A percentile compares a stretch with the other conserved stretches of the same genome.
Conservation (phyloP, 1,140 invertebrate species). For the Drosophila busckii region DNA sequence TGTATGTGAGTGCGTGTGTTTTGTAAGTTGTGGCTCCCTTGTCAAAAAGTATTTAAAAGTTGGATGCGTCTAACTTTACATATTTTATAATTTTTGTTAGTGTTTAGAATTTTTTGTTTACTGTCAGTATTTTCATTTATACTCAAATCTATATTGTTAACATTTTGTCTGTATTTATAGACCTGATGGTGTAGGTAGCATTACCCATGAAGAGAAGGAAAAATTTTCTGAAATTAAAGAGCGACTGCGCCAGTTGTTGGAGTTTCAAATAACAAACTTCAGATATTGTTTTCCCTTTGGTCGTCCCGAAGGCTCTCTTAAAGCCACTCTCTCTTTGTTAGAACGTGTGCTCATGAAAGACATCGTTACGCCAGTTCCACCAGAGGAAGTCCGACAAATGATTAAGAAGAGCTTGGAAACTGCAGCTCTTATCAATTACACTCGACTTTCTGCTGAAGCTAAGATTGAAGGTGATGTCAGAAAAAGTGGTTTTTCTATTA, state of each 20-base stretch:
- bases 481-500: conserved; percentile 1
- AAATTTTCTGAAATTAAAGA: conserved; percentile 99
- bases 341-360: conserved; percentile 99
- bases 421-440: conserved; percentile 98
- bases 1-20: too few species aligned
- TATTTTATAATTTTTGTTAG: too few species aligned
- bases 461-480: conserved; percentile 94
- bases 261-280: conserved; percentile 99
- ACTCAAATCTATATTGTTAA: too few species aligned
- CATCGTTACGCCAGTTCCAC: conserved; percentile 96
- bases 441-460: conserved; percentile 95
- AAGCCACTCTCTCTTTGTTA: conserved; percentile 96
- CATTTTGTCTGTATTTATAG: conserved; percentile 80
- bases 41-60: too few species aligned
- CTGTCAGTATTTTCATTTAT: too few species aligned
- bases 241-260: conserved; percentile 92
- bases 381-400: conserved; percentile 96
- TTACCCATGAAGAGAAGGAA: conserved; percentile 98
- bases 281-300: conserved; percentile 99
- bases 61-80: too few species aligned
- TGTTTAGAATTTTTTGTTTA: too few species aligned
- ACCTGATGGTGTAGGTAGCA: conserved; percentile 98
- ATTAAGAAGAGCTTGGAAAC: conserved; percentile 98
- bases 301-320: conserved; percentile 97
- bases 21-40: too few species aligned